These are phyloP conservation scores for Conus betulinus DNA, from an alignment of 1,140 invertebrate genomes.

Conservation along the genomic window DNA sequence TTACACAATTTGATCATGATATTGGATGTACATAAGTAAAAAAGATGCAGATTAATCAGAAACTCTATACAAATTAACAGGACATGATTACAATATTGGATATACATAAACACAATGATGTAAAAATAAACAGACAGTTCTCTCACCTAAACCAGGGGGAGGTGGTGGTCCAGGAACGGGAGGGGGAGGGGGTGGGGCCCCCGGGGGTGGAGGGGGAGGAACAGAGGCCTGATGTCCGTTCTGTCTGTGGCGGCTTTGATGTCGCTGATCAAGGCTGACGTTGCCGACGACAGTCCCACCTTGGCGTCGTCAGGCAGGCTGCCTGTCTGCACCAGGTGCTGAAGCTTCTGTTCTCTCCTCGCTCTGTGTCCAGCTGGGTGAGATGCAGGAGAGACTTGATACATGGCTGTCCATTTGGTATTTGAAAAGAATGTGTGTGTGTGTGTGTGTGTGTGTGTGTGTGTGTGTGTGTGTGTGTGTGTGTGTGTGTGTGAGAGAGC, in stretches of 20 bases:
- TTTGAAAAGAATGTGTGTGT: neutral
- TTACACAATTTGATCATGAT: too few relatives aligned
- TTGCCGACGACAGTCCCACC: slow-evolving; percentile 77
- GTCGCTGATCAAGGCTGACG: slow-evolving; percentile 77
- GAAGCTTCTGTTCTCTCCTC: slow-evolving; percentile 87
- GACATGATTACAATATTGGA: too few relatives aligned
- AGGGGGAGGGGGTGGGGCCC: slow-evolving; percentile 78
- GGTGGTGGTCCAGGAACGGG: slow-evolving; percentile 58
- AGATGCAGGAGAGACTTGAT: neutral
- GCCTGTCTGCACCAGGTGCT: slow-evolving; percentile 87
- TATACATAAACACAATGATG: too few relatives aligned
- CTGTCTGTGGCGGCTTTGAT: slow-evolving; percentile 39
- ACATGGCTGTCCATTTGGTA: too few relatives aligned
- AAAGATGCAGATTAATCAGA: too few relatives aligned
- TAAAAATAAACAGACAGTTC: too few relatives aligned
- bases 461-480: too few relatives aligned
- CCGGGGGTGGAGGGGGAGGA: slow-evolving; percentile 68
- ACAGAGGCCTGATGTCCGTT: slow-evolving; percentile 64
- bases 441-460: neutral
- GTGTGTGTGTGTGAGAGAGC: too few relatives aligned
- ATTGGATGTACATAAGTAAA: too few relatives aligned
- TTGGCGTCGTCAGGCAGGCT: slow-evolving; percentile 95
- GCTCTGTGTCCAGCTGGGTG: slow-evolving; percentile 85
- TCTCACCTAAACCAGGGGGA: slow-evolving; percentile 59
- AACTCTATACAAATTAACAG: too few relatives aligned